A percentile compares a stretch with the other conserved stretches of the same genome.
phyloP scores from a whole-genome alignment of 2,113 vertebrate genomes.

The Micronycteris hirsuta region DNA sequence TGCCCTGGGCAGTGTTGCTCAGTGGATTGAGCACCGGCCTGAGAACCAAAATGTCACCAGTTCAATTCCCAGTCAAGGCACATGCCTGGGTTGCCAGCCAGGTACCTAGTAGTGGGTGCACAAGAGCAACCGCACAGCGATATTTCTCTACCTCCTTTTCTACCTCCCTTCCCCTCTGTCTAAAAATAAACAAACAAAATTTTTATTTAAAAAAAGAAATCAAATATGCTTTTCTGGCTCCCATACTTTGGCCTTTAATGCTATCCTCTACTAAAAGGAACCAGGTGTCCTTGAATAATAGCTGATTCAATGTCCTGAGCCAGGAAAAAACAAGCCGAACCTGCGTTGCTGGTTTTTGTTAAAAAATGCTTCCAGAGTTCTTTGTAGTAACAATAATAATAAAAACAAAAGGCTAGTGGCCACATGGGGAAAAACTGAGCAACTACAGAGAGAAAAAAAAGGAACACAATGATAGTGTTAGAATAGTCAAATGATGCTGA shows the following conservation, averaged over 20 bases:
- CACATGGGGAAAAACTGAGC: neutral
- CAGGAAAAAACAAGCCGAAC: neutral
- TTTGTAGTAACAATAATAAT: neutral
- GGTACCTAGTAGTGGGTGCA: no score
- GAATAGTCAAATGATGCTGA: neutral
- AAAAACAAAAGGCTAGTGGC: neutral
- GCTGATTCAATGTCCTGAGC: neutral
- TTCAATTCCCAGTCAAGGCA: no score
- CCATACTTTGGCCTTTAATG: neutral
- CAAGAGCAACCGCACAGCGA: no score
- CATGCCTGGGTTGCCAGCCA: no score
- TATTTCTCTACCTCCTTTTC: no score
- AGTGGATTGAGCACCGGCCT: no score
- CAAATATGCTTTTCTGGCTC: neutral
- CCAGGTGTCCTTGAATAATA: neutral
- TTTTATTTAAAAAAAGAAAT: neutral
- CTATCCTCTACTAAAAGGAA: neutral
- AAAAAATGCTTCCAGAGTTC: neutral
- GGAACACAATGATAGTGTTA: neutral
- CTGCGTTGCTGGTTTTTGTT: neutral
- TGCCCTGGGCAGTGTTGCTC: neutral
- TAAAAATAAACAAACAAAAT: no score
- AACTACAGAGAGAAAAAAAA: neutral
- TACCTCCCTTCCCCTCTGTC: no score
- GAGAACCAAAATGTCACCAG: no score